Evolutionary conservation across 2,888 invertebrate genomes (phyloP), one percentile per base, ranked within the genome.

Genomic region (Stenichneumon culpator): DNA sequence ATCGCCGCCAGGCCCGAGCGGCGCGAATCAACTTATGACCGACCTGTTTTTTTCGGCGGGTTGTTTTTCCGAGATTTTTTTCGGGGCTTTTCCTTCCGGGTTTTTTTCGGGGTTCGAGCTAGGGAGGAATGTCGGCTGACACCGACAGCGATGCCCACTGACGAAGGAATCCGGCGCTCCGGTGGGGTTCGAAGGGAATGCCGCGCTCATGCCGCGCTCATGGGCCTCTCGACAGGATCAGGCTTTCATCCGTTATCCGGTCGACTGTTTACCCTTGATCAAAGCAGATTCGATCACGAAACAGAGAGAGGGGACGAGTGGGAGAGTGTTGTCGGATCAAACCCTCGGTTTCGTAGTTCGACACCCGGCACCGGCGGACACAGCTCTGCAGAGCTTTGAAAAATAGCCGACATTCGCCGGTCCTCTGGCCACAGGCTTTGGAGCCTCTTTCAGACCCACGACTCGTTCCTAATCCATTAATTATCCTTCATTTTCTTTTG

Each of bases 221-320:
- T 68, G 75, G 69, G 74, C n/a, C 69, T 82, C 80, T 82, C 79
- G 83, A 87, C 87, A 88, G 86, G 87, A 87, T 83, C 89, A 87
- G 83, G 88, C 91, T 91, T 89, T 92, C 91, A 92, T 90, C 91
- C 90, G 90, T 91, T 90, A 90, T 89, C 90, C 87, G 88, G 89
- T 83, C 86, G 88, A 90, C 90, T 91, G 90, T 92, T 91, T 91
- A 92, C 91, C 90, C 90, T 89, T 91, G 90, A 91, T 91, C 91
- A 91, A 92, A 92, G 90, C 88, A 88, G 86, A 88, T 89, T 89
- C 89, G 88, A 90, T 89, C 83, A 86, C 78, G 83, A 82, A 44
- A 44, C 14, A 44, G 11, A 44, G 44, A 14, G 44, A 44, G 14
- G 44, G 44, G 0, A 14, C 44, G 14, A 44, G 44, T 14, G 44